Percentiles rank a stretch among this genome's conserved stretches.
These are phyloP conservation scores for Speoplatyrhinus poulsoni DNA, from an alignment of 2,113 vertebrate genomes.

Conservation along the genomic window DNA sequence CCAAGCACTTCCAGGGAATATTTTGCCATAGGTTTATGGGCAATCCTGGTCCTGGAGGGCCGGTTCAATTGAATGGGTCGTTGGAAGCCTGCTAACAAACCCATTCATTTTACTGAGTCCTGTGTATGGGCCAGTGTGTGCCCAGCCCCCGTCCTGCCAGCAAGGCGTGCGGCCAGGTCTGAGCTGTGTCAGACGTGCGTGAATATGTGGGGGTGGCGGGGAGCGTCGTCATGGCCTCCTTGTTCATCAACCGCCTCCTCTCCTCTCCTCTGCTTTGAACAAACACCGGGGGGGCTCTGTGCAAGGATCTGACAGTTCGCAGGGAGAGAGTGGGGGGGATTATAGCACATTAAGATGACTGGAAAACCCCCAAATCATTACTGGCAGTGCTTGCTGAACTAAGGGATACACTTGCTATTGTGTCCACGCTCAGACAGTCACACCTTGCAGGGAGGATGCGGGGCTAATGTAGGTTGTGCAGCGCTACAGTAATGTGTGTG, in stretches of 20 bases:
- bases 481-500: no score
- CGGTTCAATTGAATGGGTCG: background rate
- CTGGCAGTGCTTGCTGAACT: conserved; percentile 9
- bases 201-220: conserved; percentile 37
- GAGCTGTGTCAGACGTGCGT: conserved; percentile 30
- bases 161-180: no score
- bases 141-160: no score
- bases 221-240: conserved; percentile 57
- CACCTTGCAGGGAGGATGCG: background rate
- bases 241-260: conserved; percentile 55
- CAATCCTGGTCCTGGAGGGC: no score
- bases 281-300: conserved; percentile 53
- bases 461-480: no score
- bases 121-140: background rate
- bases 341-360: conserved; percentile 28
- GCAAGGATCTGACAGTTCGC: conserved; percentile 45
- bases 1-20: no score
- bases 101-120: background rate
- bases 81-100: background rate
- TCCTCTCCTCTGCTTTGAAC: conserved; percentile 64
- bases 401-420: conserved; percentile 17
- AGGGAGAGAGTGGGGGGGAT: conserved; percentile 28
- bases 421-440: background rate
- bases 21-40: no score
- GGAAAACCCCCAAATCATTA: conserved; percentile 39